A percentile compares a stretch with the other conserved stretches of the same genome.
These are phyloP conservation scores for Athalia rosae DNA, from an alignment of 2,888 invertebrate genomes.

Conservation along the genomic window DNA sequence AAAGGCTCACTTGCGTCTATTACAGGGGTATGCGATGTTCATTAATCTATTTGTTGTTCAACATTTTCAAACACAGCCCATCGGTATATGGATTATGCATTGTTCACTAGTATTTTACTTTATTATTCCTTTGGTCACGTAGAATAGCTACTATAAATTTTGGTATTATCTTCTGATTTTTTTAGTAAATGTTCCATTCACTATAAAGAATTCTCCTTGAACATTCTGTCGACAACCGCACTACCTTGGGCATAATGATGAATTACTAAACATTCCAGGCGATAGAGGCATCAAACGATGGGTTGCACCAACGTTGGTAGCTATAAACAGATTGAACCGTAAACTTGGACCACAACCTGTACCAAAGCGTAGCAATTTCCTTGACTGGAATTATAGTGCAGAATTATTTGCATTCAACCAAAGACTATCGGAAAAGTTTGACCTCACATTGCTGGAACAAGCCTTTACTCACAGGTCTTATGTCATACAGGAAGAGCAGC, in stretches of 20 bases:
- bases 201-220: no score
- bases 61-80: slow-evolving; percentile 24
- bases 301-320: slow-evolving; percentile 82
- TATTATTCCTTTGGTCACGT: no score
- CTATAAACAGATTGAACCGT: slow-evolving; percentile 78
- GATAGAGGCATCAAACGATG: slow-evolving; percentile 77
- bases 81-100: no score
- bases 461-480: slow-evolving; percentile 90
- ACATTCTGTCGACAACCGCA: no score
- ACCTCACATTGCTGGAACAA: slow-evolving; percentile 80
- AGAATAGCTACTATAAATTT: no score
- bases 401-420: slow-evolving; percentile 93
- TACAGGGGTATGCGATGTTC: slow-evolving; percentile 55
- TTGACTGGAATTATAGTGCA: slow-evolving; percentile 92
- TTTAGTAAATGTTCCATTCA: no score
- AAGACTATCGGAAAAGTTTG: slow-evolving; percentile 89
- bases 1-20: slow-evolving; percentile 51
- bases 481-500: slow-evolving; percentile 81
- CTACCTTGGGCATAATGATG: slow-evolving; percentile 26
- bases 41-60: slow-evolving; percentile 11
- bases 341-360: slow-evolving; percentile 73
- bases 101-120: no score
- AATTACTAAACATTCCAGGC: slow-evolving; percentile 58
- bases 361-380: slow-evolving; percentile 78
- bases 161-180: no score